Percentiles rank a stretch among this genome's conserved stretches.
phyloP scores from a whole-genome alignment of 1,140 invertebrate species.

The Achroia grisella region DNA sequence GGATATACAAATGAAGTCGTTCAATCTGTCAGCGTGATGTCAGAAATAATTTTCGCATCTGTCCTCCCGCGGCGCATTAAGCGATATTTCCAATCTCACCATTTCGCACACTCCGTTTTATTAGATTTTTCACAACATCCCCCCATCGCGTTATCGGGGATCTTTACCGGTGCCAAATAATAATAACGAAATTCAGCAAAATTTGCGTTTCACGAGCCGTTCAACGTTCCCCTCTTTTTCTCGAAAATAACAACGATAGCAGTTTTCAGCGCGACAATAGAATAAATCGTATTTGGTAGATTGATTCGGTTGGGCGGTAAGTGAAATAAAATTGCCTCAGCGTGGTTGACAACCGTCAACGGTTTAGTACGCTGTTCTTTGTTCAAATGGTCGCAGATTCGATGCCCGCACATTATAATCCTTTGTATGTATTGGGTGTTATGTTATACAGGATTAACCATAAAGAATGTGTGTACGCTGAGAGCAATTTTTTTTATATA shows the following conservation, averaged over 20 bases:
- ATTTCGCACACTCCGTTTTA: conserved; percentile 27
- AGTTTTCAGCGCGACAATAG: conserved; percentile 34
- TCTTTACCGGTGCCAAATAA: conserved; percentile 37
- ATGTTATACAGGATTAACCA: too few species aligned
- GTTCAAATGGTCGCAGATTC: too few species aligned
- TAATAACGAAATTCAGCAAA: conserved; percentile 46
- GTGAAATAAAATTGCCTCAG: conserved; percentile 17
- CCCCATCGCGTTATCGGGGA: conserved; percentile 22
- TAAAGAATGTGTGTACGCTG: too few species aligned
- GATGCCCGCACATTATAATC: too few species aligned
- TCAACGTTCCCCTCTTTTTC: conserved; percentile 20
- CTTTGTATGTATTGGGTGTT: too few species aligned
- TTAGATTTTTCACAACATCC: conserved; percentile 35
- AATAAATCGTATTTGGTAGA: conserved; percentile 25
- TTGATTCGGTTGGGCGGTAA: conserved; percentile 10
- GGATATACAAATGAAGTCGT: too few species aligned
- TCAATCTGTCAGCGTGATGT: conserved; percentile 8
- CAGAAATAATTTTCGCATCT: conserved; percentile 19
- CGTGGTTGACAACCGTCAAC: too few species aligned
- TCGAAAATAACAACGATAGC: conserved; percentile 25
- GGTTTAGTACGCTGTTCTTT: too few species aligned
- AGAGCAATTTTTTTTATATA: too few species aligned
- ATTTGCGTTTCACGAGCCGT: conserved; percentile 36
- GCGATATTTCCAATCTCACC: conserved; percentile 35
- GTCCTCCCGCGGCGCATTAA: conserved; percentile 16